Conservation (phyloP, 2,888 invertebrate genomes). For the Perizoma affinitatum region DNA sequence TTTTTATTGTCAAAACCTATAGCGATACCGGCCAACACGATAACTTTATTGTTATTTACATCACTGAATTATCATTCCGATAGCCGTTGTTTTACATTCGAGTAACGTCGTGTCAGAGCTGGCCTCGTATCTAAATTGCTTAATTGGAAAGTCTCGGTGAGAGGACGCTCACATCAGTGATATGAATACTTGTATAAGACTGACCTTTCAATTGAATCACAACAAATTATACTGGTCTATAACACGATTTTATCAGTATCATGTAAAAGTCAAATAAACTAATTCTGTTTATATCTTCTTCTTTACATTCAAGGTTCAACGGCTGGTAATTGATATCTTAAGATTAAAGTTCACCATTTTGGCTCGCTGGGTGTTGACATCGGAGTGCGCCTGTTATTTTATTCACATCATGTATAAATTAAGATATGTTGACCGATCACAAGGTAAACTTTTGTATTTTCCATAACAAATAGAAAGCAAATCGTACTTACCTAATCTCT, state of each 20-base stretch:
- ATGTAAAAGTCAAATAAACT: slow-evolving; percentile 60
- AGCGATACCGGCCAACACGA: slow-evolving; percentile 70
- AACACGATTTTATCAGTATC: slow-evolving; percentile 64
- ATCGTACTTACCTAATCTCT: background rate
- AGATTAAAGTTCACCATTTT: slow-evolving; percentile 51
- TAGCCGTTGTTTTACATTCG: slow-evolving; percentile 81
- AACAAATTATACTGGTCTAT: slow-evolving; percentile 57
- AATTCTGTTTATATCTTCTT: slow-evolving; percentile 58
- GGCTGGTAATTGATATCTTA: slow-evolving; percentile 54
- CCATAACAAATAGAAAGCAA: background rate
- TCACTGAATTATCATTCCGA: slow-evolving; percentile 78
- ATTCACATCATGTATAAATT: slow-evolving; percentile 34
- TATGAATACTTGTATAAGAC: slow-evolving; percentile 63
- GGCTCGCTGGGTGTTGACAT: slow-evolving; percentile 52
- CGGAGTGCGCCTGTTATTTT: slow-evolving; percentile 41
- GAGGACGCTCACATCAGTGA: slow-evolving; percentile 63
- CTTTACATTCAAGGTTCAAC: slow-evolving; percentile 56
- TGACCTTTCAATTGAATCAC: slow-evolving; percentile 69
- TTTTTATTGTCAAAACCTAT: slow-evolving; percentile 83
- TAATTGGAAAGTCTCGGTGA: slow-evolving; percentile 79
- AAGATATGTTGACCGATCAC: slow-evolving; percentile 14
- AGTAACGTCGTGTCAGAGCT: slow-evolving; percentile 72
- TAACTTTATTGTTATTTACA: slow-evolving; percentile 84
- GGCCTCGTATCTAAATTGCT: slow-evolving; percentile 80
- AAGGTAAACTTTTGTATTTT: background rate